phyloP scores from a whole-genome alignment of 2,888 invertebrate species.

The Alcis repandata region DNA sequence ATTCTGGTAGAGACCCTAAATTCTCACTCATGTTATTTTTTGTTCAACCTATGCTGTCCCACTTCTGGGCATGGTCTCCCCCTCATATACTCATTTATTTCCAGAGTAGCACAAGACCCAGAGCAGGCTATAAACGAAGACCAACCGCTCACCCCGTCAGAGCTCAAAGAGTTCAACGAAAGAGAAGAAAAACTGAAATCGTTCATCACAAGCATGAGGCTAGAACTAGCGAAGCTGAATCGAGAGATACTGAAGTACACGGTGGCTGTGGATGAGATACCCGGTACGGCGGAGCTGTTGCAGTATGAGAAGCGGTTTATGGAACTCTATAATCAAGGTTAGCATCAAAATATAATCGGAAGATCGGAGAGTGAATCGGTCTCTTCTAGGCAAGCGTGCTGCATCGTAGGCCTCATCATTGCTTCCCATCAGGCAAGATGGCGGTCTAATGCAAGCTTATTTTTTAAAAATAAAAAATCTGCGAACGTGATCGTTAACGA shows the following conservation, averaged over 20 bases:
- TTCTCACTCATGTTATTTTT: neutral
- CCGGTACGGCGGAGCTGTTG: conserved; percentile 95
- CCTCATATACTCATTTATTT: conserved; percentile 22
- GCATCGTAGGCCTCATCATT: too few species aligned
- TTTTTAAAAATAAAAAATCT: too few species aligned
- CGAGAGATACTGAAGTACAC: conserved; percentile 93
- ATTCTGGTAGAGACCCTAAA: too few species aligned
- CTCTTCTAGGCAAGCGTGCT: too few species aligned
- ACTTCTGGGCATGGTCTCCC: too few species aligned
- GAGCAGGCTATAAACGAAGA: conserved; percentile 62
- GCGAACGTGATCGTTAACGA: too few species aligned
- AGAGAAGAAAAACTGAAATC: conserved; percentile 74
- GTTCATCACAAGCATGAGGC: conserved; percentile 74
- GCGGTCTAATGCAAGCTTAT: too few species aligned
- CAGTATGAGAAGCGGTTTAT: conserved; percentile 98
- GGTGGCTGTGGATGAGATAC: conserved; percentile 96
- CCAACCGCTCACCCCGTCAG: conserved; percentile 70
- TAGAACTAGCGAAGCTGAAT: conserved; percentile 92
- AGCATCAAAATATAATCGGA: too few species aligned
- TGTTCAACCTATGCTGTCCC: too few species aligned
- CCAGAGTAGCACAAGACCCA: conserved; percentile 67
- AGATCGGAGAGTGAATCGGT: too few species aligned
- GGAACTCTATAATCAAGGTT: conserved; percentile 97
- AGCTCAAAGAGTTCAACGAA: conserved; percentile 74
- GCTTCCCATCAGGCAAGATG: too few species aligned